Percentiles rank a stretch among this genome's conserved stretches.
Evolutionary conservation across 2,797 vertebrate species (phyloP).

Genomic region (Odontamblyopus rebecca): DNA sequence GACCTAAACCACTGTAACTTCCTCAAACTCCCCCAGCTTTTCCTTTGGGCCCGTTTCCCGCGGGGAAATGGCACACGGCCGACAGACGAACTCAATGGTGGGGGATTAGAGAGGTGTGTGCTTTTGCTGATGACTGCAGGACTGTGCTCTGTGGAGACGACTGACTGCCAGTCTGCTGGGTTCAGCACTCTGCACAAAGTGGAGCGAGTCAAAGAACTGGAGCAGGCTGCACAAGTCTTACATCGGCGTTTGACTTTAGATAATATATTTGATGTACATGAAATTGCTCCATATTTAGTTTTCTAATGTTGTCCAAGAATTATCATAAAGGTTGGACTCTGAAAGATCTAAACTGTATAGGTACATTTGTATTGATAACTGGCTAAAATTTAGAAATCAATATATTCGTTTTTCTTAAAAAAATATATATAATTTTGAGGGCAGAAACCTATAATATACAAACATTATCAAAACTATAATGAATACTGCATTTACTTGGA

Average conservation of each 20-base stretch:
- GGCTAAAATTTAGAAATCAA: too few relatives aligned
- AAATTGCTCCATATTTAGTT: not conserved
- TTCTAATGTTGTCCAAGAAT: not conserved
- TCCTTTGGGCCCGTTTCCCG: constrained; percentile 48
- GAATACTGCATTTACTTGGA: too few relatives aligned
- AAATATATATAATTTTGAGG: too few relatives aligned
- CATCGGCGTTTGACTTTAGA: constrained; percentile 18
- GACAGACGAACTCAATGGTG: constrained; percentile 49
- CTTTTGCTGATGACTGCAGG: constrained; percentile 79
- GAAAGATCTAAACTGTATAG: too few relatives aligned
- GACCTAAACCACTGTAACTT: constrained; percentile 40
- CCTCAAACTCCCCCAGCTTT: constrained; percentile 40
- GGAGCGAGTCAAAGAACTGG: constrained; percentile 59
- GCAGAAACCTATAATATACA: too few relatives aligned
- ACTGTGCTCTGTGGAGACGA: constrained; percentile 62
- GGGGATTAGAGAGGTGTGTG: constrained; percentile 73
- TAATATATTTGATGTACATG: not conserved
- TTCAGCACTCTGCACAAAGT: constrained; percentile 78
- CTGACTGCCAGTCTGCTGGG: constrained; percentile 72
- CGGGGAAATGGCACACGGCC: constrained; percentile 40
- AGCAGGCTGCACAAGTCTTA: constrained; percentile 50
- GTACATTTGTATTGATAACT: too few relatives aligned
- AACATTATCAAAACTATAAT: too few relatives aligned
- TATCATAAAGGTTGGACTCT: too few relatives aligned
- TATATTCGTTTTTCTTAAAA: too few relatives aligned